Conservation (phyloP, 2,888 invertebrate species). For the Octodonta nipae region DNA sequence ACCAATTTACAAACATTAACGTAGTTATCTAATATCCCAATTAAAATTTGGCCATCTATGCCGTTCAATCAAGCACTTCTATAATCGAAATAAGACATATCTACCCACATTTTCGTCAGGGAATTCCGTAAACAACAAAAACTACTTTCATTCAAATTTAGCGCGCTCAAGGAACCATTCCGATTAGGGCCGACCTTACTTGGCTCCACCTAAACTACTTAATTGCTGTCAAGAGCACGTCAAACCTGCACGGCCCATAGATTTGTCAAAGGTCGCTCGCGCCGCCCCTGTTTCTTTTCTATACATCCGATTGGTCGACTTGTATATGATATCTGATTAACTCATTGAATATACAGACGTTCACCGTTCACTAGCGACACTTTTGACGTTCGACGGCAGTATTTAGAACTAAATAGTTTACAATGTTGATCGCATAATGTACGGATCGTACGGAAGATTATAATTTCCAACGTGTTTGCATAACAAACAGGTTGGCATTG, state of each 20-base stretch:
- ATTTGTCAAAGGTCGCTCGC: slow-evolving; percentile 33
- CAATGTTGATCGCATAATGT: slow-evolving; percentile 17
- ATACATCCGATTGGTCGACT: slow-evolving; percentile 30
- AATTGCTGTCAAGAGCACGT: slow-evolving; percentile 36
- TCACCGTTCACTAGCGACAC: slow-evolving; percentile 33
- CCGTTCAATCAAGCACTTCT: too few relatives aligned
- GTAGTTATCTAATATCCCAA: too few relatives aligned
- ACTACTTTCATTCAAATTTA: too few relatives aligned
- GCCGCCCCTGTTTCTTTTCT: slow-evolving; percentile 32
- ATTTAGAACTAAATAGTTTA: slow-evolving; percentile 30
- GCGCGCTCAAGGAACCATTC: slow-evolving; percentile 35
- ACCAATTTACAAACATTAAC: too few relatives aligned
- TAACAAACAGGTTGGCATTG: too few relatives aligned
- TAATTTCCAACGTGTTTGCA: too few relatives aligned
- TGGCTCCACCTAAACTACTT: slow-evolving; percentile 38
- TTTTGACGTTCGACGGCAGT: slow-evolving; percentile 23
- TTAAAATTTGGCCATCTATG: too few relatives aligned
- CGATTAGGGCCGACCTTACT: slow-evolving; percentile 34
- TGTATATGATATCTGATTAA: slow-evolving; percentile 32
- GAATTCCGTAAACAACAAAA: too few relatives aligned
- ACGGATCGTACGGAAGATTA: slow-evolving; percentile 15
- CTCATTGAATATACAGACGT: slow-evolving; percentile 22
- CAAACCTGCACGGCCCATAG: slow-evolving; percentile 35
- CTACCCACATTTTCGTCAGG: too few relatives aligned
- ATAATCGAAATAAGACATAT: too few relatives aligned